A percentile compares a stretch with the other conserved stretches of the same genome.
Evolutionary conservation across 37 sponge, comb jelly and placozoan species (phyloP).

Genomic region (Mnemiopsis leidyi): DNA sequence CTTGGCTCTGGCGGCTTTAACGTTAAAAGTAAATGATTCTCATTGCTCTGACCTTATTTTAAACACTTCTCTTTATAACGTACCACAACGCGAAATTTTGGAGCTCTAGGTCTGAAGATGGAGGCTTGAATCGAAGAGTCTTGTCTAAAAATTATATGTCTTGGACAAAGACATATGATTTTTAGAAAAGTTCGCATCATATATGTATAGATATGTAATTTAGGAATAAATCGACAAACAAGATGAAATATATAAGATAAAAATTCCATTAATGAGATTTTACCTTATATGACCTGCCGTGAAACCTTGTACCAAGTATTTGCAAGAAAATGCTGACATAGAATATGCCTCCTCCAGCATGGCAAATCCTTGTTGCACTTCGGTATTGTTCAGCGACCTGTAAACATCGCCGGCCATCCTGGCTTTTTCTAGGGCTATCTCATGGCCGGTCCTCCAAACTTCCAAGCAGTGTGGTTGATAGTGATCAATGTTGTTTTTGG

Average conservation of each 20-base stretch:
- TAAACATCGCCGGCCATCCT: not conserved
- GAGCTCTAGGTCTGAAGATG: too few species aligned
- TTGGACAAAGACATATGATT: too few species aligned
- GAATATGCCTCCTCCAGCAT: not conserved
- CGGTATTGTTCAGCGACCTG: not conserved
- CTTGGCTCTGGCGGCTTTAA: too few species aligned
- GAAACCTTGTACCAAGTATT: not conserved
- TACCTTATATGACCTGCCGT: not conserved
- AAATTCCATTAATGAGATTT: not conserved
- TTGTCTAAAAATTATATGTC: too few species aligned
- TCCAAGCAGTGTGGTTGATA: not conserved
- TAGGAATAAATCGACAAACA: too few species aligned
- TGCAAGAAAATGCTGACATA: not conserved
- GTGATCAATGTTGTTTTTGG: not conserved
- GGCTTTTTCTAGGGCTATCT: not conserved
- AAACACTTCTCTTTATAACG: too few species aligned
- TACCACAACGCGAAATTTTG: too few species aligned
- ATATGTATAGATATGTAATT: too few species aligned
- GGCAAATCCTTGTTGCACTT: not conserved
- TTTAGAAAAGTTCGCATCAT: too few species aligned
- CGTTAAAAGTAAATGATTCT: too few species aligned
- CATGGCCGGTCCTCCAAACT: not conserved
- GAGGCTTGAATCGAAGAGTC: too few species aligned
- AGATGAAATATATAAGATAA: not conserved
- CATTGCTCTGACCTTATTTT: too few species aligned